Percentiles rank a stretch among this genome's conserved stretches.
These are phyloP conservation scores for Hydrochoerus hydrochaeris DNA, from an alignment of 2,113 vertebrate genomes.

Conservation along the genomic window DNA sequence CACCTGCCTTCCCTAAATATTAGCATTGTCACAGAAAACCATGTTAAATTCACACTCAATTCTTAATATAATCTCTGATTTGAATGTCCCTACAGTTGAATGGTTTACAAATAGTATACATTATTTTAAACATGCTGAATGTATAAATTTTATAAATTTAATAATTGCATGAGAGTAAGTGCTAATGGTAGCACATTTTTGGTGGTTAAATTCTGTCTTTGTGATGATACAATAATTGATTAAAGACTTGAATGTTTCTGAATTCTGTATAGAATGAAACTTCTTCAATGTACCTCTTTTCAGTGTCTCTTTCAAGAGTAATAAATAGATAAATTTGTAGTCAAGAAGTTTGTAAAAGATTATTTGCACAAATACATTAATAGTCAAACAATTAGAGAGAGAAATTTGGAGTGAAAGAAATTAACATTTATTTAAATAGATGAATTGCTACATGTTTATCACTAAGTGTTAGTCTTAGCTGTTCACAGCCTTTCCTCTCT, in stretches of 20 bases:
- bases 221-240: background rate
- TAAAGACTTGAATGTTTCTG: background rate
- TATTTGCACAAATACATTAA: background rate
- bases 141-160: background rate
- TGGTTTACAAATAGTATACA: background rate
- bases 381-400: background rate
- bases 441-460: background rate
- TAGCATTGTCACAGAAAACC: background rate
- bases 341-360: background rate
- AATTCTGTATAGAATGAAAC: background rate
- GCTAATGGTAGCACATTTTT: background rate
- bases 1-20: background rate
- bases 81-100: background rate
- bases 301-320: background rate
- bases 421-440: background rate
- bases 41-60: background rate
- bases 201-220: background rate
- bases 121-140: background rate
- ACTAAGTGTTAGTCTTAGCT: background rate
- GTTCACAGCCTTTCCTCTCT: background rate
- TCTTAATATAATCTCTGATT: background rate
- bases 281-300: background rate
- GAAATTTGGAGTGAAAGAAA: background rate
- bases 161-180: background rate
- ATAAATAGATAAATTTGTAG: background rate